Percentiles rank a stretch among this genome's conserved stretches.
Evolutionary conservation across 1,140 invertebrate genomes (phyloP).

Genomic region (Apis mellifera): DNA sequence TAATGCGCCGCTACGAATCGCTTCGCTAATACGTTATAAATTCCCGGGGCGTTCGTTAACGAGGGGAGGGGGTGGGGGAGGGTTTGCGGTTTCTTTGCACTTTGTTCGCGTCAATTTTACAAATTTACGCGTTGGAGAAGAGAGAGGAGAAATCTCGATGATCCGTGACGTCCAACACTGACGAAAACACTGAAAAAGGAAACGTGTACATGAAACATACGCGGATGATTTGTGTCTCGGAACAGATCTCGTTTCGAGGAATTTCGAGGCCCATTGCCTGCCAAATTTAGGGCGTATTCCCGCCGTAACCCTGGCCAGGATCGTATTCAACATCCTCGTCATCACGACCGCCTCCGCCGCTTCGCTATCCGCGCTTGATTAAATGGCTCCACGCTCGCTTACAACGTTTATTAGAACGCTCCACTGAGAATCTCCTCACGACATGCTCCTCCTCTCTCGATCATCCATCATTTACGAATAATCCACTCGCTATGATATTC

Average conservation of each 20-base stretch:
- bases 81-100: not conserved
- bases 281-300: not conserved
- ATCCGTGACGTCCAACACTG: too few species aligned
- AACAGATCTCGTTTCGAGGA: not conserved
- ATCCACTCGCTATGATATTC: not conserved
- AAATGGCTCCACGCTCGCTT: not conserved
- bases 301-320: not conserved
- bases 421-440: not conserved
- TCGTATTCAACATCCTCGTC: not conserved
- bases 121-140: too few species aligned
- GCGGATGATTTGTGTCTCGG: not conserved
- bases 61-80: not conserved
- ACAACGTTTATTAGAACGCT: not conserved
- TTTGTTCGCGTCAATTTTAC: not conserved
- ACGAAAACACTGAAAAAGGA: too few species aligned
- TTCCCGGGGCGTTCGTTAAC: conserved; percentile 38
- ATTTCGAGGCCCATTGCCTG: conserved; percentile 14
- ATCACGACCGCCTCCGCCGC: not conserved
- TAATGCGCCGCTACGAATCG: conserved; percentile 19
- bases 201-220: not conserved
- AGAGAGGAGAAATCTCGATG: too few species aligned
- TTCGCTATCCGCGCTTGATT: not conserved
- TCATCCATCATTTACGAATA: not conserved
- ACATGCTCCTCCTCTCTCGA: too few species aligned
- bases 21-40: conserved; percentile 51